Base-by-base conservation (phyloP, 2,797 vertebrate genomes). In the Gila robusta region DNA sequence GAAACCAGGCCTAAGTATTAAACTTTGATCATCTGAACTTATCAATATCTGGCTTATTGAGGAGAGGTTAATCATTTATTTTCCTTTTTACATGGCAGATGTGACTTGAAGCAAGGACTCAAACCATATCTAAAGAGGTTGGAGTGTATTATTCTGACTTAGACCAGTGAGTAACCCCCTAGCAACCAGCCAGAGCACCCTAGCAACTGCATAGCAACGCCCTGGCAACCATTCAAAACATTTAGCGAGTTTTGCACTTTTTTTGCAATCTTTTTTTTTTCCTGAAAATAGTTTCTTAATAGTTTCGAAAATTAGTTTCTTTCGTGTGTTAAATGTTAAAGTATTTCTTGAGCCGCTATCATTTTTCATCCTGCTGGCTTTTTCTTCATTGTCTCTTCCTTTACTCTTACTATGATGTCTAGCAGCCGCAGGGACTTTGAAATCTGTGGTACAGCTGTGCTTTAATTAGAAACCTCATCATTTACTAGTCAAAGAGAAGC, bases 381-480 rank as follows among this genome's bases (percentile, higher is more conserved):
- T 66, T 41, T n/a, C 62, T 47, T 81, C 41, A 69, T 81, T 52
- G 79, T 81, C 62, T 81, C 62, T 69, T 81, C 62, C 19, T 81
- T 69, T 81, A 44, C 79, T 67, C 28, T 69, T 35, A 79, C 56
- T 79, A 81, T 35, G 62, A 81, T 49, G 79, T 69, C 26, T 81
- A 69, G 67, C 62, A 67, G 62, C 79, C 79, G 19, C 64, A n/a
- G 79, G 79, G 79, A 80, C 62, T 32, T 67, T 67, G 39, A 79
- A 79, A 47, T 79, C 39, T 80, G 59, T 28, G 62, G 39, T 81
- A 81, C 62, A 81, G 62, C 64, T 81, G 62, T 21, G 41, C 79
- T 81, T 81, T 81, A 81, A 81, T 81, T 81, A 69, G 79, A 81
- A 81, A 69, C 41, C 62, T 81, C 66, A 54, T 70, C 66, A 52